These are phyloP conservation scores for Sylvicola cinctus DNA, from an alignment of 2,888 invertebrate genomes.

Conservation along the genomic window DNA sequence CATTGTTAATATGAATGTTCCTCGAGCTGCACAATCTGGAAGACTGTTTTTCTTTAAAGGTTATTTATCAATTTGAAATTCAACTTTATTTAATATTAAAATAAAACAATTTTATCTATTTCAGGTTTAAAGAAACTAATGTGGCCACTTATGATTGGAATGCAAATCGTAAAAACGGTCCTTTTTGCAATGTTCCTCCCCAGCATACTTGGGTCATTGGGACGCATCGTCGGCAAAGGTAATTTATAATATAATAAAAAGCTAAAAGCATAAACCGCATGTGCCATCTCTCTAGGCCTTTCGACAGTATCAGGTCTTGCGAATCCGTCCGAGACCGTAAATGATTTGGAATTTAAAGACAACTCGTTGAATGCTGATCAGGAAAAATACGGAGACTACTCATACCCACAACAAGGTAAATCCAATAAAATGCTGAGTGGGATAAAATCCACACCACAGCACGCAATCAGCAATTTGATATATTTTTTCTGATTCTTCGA, in stretches of 20 bases:
- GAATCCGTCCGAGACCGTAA: slow-evolving; percentile 27
- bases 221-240: slow-evolving; percentile 71
- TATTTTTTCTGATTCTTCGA: slow-evolving; percentile 6
- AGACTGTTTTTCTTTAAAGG: slow-evolving; percentile 40
- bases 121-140: slow-evolving; percentile 66
- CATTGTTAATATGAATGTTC: neutral
- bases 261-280: neutral
- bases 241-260: slow-evolving; percentile 11
- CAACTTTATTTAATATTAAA: too few relatives aligned
- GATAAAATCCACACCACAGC: too few relatives aligned
- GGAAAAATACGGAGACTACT: slow-evolving; percentile 15
- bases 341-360: slow-evolving; percentile 60
- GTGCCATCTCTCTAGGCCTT: slow-evolving; percentile 14
- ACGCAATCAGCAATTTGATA: slow-evolving; percentile 5
- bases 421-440: too few relatives aligned
- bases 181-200: slow-evolving; percentile 69
- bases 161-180: slow-evolving; percentile 64
- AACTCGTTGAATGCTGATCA: slow-evolving; percentile 31
- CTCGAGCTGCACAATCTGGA: slow-evolving; percentile 24
- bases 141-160: slow-evolving; percentile 60
- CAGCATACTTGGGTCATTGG: slow-evolving; percentile 61
- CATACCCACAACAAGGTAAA: slow-evolving; percentile 12
- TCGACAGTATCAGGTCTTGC: slow-evolving; percentile 21
- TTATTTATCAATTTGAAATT: slow-evolving; percentile 14
- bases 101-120: too few relatives aligned